Evolutionary conservation across 2,888 invertebrate genomes (phyloP), one percentile per base, ranked within the genome.

Genomic region (Iselma pallidipennis): DNA sequence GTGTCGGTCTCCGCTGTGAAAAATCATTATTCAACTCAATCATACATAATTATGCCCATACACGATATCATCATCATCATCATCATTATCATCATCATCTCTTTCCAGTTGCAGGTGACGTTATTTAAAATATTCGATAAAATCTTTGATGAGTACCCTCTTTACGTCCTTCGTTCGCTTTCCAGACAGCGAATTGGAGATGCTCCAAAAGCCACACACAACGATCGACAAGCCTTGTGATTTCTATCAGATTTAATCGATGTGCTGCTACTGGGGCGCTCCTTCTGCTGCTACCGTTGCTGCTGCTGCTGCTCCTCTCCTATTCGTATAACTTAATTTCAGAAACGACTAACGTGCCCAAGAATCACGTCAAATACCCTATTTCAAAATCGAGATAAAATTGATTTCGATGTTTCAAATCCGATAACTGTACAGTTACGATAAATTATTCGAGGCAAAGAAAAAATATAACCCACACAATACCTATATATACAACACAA

Each of bases 391-490:
- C 2, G 14, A 42, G 42, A 42, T 42, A 42, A 21, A 42, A 42
- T 42, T 42, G 42, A 42, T 21, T 42, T 42, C 42, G 42, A 42
- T 21, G 42, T 42, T 42, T 42, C 42, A 42, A 42, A 42, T 42
- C 42, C 21, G 21, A n/a, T n/a, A n/a, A n/a, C n/a, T n/a, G n/a
- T n/a, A n/a, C n/a, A n/a, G 42, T 42, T 42, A 42, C 42, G 42
- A 42, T 42, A 42, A 42, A 42, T 42, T 42, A 42, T 42, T 21
- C 21, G 42, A 7, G 7, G 37, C 14, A 37, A 37, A 37, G 16
- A 16, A 37, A 37, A 6, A 14, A n/a, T 14, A n/a, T 16, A 37
- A 14, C 6, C 2, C 6, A 37, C 6, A 16, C 1, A 16, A 4
- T 25, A 25, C 7, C 14, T 16, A 16, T 16, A 37, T 16, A 37